These are phyloP conservation scores for Trogon melanurus DNA, from an alignment of 2,113 vertebrate species.

Conservation along the genomic window DNA sequence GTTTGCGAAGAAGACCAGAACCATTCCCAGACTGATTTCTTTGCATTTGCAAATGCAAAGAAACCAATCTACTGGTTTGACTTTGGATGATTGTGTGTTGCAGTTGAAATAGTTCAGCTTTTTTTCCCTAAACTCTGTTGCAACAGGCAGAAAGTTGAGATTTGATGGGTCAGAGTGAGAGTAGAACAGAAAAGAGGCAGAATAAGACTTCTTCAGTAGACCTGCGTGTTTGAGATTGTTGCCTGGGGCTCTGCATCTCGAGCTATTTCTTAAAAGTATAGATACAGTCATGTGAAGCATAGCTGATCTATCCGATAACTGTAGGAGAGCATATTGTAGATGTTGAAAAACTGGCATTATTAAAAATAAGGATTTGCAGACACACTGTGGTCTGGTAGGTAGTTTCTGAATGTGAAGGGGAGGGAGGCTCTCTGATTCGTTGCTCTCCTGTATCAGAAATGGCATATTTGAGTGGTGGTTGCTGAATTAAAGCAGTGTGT, in stretches of 20 bases:
- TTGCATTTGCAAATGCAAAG: background rate
- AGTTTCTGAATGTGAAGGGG: background rate
- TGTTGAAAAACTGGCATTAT: background rate
- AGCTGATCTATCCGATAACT: background rate
- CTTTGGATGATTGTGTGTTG: background rate
- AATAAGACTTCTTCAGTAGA: background rate
- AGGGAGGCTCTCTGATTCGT: background rate
- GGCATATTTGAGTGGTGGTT: rapidly evolving
- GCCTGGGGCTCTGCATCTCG: background rate
- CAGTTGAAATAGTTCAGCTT: background rate
- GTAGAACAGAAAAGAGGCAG: background rate
- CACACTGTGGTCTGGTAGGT: background rate
- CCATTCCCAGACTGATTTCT: background rate
- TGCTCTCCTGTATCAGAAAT: background rate
- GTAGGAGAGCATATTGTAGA: background rate
- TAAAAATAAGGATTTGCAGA: background rate
- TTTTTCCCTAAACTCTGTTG: background rate
- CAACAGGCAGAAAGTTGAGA: background rate
- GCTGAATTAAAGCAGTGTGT: background rate
- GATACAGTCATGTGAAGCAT: background rate
- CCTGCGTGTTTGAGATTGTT: background rate
- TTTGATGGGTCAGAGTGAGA: background rate
- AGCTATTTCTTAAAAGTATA: background rate
- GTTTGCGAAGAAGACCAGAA: background rate
- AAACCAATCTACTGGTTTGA: background rate